Percentiles rank a stretch among this genome's conserved stretches.
Evolutionary conservation across 2,113 vertebrate species (phyloP).

Genomic region (Zapus hudsonius): DNA sequence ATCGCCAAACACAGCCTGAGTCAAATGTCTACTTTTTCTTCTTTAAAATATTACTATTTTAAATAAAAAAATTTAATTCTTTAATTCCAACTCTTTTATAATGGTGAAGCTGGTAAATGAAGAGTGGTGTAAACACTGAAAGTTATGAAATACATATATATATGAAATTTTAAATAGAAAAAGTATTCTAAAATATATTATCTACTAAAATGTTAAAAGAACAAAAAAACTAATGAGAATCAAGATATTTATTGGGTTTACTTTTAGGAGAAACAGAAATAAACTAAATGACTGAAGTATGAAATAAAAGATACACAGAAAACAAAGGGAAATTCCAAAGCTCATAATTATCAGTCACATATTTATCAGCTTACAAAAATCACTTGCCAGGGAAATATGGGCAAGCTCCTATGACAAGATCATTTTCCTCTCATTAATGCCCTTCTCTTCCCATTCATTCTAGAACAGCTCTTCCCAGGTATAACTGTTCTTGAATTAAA

Average conservation of each 20-base stretch:
- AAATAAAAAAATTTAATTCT: not conserved
- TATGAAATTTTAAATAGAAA: not conserved
- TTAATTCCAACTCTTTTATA: conserved; percentile 21
- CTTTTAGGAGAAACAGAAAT: conserved; percentile 31
- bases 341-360: conserved; percentile 15
- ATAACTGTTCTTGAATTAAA: conserved; percentile 16
- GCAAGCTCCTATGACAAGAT: not conserved
- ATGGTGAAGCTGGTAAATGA: conserved; percentile 16
- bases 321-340: conserved; percentile 22
- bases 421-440: conserved; percentile 12
- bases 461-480: conserved; percentile 34
- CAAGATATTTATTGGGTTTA: not conserved
- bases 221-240: conserved; percentile 11
- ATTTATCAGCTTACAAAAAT: not conserved
- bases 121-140: conserved; percentile 45
- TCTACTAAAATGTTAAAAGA: not conserved
- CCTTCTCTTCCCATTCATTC: not conserved
- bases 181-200: not conserved
- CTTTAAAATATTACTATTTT: conserved; percentile 39
- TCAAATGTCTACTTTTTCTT: conserved; percentile 24
- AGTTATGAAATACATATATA: conserved; percentile 1
- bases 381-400: not conserved
- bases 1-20: not conserved
- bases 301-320: not conserved
- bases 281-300: conserved; percentile 23